Percentiles rank a stretch among this genome's conserved stretches.
Evolutionary conservation across 2,888 invertebrate genomes (phyloP).

Genomic region (Diarsia brunnea): DNA sequence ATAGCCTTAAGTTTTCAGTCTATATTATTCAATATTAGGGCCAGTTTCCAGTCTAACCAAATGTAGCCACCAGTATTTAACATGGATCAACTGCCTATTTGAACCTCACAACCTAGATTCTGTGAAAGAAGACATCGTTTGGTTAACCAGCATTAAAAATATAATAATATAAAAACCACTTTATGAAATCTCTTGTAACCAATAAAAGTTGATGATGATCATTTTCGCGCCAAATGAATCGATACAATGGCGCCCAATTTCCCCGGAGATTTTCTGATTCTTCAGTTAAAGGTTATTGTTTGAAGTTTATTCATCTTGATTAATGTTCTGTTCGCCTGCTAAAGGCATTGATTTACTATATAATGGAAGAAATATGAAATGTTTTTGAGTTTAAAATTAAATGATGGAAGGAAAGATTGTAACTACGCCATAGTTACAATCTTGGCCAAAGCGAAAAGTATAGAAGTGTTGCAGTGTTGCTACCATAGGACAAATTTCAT

Average conservation of each 20-base stretch:
- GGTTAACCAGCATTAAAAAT: background rate
- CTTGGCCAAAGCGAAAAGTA: too few relatives aligned
- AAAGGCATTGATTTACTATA: conserved; percentile 10
- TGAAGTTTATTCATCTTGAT: conserved; percentile 38
- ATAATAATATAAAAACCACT: background rate
- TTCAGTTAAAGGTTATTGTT: conserved; percentile 25
- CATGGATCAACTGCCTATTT: background rate
- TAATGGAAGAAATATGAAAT: background rate
- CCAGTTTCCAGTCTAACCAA: background rate
- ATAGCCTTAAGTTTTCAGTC: background rate
- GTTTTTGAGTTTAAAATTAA: conserved; percentile 7
- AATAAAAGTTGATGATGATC: conserved; percentile 47
- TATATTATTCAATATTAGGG: too few relatives aligned
- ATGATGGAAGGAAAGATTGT: background rate
- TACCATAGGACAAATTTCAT: too few relatives aligned
- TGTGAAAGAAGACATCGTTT: background rate
- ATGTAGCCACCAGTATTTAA: too few relatives aligned
- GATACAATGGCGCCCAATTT: conserved; percentile 37
- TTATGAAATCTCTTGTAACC: conserved; percentile 16
- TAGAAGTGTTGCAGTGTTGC: too few relatives aligned
- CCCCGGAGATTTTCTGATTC: conserved; percentile 43
- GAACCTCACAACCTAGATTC: background rate
- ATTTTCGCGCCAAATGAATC: conserved; percentile 47
- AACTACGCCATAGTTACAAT: too few relatives aligned
- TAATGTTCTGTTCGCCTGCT: conserved; percentile 23